Conservation (phyloP, 2,888 invertebrate genomes). For the Mesorhabditis belari region DNA sequence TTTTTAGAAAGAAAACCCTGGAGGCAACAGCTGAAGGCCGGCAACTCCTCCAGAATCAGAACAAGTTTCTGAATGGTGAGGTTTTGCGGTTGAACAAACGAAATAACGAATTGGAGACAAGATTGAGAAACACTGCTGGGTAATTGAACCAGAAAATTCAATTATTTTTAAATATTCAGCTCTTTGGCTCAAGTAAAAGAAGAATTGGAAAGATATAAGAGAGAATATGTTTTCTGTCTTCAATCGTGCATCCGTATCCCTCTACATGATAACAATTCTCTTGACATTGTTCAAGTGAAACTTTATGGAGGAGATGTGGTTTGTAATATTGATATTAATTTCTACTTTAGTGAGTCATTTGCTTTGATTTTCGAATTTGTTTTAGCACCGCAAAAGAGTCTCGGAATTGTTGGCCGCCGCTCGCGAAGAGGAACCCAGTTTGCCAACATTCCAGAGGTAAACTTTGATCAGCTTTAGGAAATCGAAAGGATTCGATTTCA, state of each 20-base stretch:
- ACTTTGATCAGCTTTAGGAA: neutral
- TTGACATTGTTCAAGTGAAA: constrained; percentile 57
- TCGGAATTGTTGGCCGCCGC: constrained; percentile 56
- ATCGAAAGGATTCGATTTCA: neutral
- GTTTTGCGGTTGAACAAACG: constrained; percentile 56
- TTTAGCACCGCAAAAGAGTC: constrained; percentile 57
- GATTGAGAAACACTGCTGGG: constrained; percentile 7
- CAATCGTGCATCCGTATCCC: constrained; percentile 58
- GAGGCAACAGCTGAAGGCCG: constrained; percentile 6
- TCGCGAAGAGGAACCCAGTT: constrained; percentile 56
- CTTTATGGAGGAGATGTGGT: constrained; percentile 58
- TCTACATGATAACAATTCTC: constrained; percentile 53
- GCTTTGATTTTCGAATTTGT: constrained; percentile 1
- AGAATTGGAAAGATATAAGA: constrained; percentile 20
- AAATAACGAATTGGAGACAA: constrained; percentile 21
- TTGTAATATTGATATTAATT: constrained; percentile 12
- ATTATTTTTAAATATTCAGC: neutral
- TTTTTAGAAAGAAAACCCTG: neutral
- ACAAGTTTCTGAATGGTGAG: constrained; percentile 58
- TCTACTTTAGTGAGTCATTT: neutral
- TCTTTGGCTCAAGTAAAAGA: neutral
- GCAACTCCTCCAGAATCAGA: constrained; percentile 49
- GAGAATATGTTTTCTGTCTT: constrained; percentile 38
- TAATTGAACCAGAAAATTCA: neutral
- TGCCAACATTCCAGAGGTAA: constrained; percentile 58